Evolutionary conservation across 2,888 invertebrate genomes (phyloP), one percentile per base, ranked within the genome.

Genomic region (Argyra leucocephala): DNA sequence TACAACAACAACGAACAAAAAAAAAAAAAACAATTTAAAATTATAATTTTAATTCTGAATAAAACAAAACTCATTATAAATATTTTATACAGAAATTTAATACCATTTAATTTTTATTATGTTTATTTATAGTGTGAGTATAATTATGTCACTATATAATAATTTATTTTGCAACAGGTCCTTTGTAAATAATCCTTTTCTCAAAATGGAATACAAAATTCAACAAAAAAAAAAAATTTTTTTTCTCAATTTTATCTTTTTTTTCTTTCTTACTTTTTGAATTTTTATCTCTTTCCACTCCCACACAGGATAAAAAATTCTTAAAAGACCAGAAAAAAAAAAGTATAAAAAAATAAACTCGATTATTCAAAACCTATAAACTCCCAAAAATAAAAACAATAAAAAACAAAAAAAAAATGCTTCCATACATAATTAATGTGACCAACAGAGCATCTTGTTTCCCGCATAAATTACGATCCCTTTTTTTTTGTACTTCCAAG

Each of bases 381-480:
- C 12, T n/a, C n/a, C n/a, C n/a, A 31, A 10, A 31, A 48, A 48
- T 48, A 18, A 48, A 48, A 48, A 37, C 5, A 37, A 37, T 12
- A 15, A 12, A 37, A 37, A 37, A 37, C 3, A 37, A 15, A 37
- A 37, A 37, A 37, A 9, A 48, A 48, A 48, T 48, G 18, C 48
- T 48, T 48, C 18, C 48, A 48, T 48, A 48, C 48, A 48, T 48
- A 48, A 48, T 48, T 48, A 48, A 48, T 48, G 48, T 48, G 48
- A 48, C 48, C 48, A 48, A 18, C 48, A 48, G 48, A 48, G 48
- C 48, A 48, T 48, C 48, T 48, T 48, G 48, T 48, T 48, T 48
- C 48, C 48, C n/a, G 48, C 48, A 48, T 48, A 48, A 48, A 48
- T 48, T 48, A 48, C 48, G 48, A 48, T 15, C 48, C n/a, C 18